These are phyloP conservation scores for Leptinotarsa lineolata DNA, from an alignment of 1,140 invertebrate genomes.

Conservation along the genomic window DNA sequence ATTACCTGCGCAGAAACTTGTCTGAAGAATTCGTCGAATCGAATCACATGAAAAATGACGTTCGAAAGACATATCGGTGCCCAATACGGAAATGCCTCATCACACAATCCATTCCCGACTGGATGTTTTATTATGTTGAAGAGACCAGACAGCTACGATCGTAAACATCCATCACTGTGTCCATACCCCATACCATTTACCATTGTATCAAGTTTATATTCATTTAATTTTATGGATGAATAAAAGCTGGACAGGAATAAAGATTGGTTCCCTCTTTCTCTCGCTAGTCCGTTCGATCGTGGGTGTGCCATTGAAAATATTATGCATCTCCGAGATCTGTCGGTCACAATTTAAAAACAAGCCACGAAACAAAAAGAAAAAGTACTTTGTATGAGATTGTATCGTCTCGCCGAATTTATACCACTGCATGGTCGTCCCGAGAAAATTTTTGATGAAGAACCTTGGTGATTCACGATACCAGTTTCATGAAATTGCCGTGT, in stretches of 20 bases:
- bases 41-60: background rate
- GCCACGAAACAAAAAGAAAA: background rate
- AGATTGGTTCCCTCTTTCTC: background rate
- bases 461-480: background rate
- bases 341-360: background rate
- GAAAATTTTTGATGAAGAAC: background rate
- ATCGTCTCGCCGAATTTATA: background rate
- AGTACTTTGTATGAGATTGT: background rate
- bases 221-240: constrained; percentile 4
- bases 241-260: background rate
- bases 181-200: background rate
- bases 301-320: constrained; percentile 8
- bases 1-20: too few relatives aligned
- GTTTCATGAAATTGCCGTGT: too few relatives aligned
- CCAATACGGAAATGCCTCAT: constrained; percentile 3
- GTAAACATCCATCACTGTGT: constrained; percentile 5
- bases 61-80: background rate
- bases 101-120: background rate
- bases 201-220: constrained; percentile 4
- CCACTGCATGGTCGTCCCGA: background rate
- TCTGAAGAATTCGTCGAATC: background rate
- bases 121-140: constrained; percentile 8
- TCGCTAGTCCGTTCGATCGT: background rate
- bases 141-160: background rate
- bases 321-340: constrained; percentile 5